Conservation (phyloP, 2,113 vertebrate genomes). For the Dasyurus viverrinus region DNA sequence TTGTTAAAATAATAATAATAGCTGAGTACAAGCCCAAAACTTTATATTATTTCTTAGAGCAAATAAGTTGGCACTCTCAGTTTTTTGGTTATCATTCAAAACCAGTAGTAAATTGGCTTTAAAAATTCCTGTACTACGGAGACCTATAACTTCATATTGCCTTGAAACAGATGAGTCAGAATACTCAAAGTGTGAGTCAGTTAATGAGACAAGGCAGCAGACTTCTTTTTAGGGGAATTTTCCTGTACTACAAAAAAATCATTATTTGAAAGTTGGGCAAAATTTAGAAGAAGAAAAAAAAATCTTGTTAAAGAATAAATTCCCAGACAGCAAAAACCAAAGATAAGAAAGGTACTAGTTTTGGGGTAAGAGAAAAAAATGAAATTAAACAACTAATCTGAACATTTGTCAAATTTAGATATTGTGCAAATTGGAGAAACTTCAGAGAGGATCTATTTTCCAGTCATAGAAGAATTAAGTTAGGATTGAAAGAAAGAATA, state of each 20-base stretch:
- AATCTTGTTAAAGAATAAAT: neutral
- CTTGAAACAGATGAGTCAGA: neutral
- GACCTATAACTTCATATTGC: neutral
- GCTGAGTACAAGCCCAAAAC: conserved; percentile 68
- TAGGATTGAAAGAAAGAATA: neutral
- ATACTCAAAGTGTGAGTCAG: neutral
- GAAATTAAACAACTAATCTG: neutral
- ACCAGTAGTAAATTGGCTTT: conserved; percentile 58
- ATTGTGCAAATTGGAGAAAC: neutral
- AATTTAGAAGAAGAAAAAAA: neutral
- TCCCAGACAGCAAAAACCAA: neutral
- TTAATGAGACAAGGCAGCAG: neutral
- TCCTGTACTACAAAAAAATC: neutral
- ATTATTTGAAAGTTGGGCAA: neutral
- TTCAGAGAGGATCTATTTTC: neutral
- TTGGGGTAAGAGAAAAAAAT: neutral
- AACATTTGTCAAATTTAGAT: neutral
- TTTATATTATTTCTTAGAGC: conserved; percentile 56
- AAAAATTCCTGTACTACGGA: conserved; percentile 36
- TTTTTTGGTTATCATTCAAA: conserved; percentile 49
- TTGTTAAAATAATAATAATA: conserved; percentile 28
- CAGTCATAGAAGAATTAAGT: neutral
- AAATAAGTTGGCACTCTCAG: conserved; percentile 45
- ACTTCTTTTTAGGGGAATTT: neutral
- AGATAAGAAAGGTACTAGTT: neutral